These are phyloP conservation scores for Kryphioiulus occultus DNA, from an alignment of 2,888 invertebrate genomes.

Conservation along the genomic window DNA sequence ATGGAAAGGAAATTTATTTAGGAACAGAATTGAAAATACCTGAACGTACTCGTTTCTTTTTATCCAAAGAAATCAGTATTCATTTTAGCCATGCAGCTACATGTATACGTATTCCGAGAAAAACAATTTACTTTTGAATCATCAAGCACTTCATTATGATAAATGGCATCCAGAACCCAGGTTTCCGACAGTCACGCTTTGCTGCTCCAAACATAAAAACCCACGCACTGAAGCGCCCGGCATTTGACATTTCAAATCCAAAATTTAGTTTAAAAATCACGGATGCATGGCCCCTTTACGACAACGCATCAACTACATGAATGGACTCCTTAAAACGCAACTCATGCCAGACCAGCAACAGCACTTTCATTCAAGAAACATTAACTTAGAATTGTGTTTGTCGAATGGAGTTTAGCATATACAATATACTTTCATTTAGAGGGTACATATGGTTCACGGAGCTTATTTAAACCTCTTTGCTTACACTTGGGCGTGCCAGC, in stretches of 20 bases:
- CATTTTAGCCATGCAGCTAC: neutral
- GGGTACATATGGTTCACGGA: neutral
- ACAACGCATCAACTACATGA: constrained; percentile 8
- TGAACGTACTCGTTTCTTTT: neutral
- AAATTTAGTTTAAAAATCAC: constrained; percentile 17
- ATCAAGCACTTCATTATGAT: constrained; percentile 1
- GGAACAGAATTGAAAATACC: neutral
- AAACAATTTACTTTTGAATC: constrained; percentile 9
- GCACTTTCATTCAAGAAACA: neutral
- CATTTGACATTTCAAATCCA: constrained; percentile 12
- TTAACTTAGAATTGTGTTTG: neutral
- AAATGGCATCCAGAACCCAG: neutral
- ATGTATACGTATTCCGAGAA: neutral
- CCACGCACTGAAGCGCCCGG: neutral
- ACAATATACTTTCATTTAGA: neutral
- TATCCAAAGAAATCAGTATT: neutral
- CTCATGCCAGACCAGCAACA: neutral
- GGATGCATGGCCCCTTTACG: constrained; percentile 23
- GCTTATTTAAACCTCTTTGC: neutral
- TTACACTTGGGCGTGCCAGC: neutral
- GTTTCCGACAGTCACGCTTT: neutral
- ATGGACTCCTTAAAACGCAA: constrained; percentile 3
- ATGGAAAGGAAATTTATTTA: neutral
- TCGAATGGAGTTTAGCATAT: neutral
- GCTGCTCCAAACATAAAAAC: neutral